phyloP scores from a whole-genome alignment of 2,113 vertebrate species.

The Shinisaurus crocodilurus region DNA sequence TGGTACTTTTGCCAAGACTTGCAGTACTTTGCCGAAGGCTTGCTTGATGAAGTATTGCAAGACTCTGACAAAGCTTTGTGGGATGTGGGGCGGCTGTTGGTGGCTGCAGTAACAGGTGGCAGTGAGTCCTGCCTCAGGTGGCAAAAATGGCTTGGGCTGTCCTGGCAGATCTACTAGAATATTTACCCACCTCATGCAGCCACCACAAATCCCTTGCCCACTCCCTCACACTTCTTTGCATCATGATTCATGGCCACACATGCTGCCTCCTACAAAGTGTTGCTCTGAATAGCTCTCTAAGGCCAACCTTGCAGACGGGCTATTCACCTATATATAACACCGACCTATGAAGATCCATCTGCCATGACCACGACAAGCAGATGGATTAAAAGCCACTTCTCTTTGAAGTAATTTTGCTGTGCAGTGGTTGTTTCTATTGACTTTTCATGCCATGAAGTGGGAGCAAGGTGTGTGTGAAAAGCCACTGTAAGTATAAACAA shows the following conservation, averaged over 20 bases:
- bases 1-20: neutral
- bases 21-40: neutral
- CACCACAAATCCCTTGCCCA: too few relatives aligned
- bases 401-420: neutral
- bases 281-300: neutral
- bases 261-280: neutral
- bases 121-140: too few relatives aligned
- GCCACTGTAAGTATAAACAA: neutral
- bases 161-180: neutral
- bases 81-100: too few relatives aligned
- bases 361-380: neutral
- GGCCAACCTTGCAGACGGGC: neutral
- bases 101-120: too few relatives aligned
- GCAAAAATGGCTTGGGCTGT: neutral
- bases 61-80: neutral
- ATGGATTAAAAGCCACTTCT: neutral
- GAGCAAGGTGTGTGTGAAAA: neutral
- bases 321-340: neutral
- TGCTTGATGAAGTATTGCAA: neutral
- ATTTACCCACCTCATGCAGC: neutral
- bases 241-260: neutral
- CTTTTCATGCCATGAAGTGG: neutral
- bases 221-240: neutral
- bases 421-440: neutral
- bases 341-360: neutral